These are phyloP conservation scores for Drosophila phalerata DNA, from an alignment of 2,888 invertebrate species.

Conservation along the genomic window DNA sequence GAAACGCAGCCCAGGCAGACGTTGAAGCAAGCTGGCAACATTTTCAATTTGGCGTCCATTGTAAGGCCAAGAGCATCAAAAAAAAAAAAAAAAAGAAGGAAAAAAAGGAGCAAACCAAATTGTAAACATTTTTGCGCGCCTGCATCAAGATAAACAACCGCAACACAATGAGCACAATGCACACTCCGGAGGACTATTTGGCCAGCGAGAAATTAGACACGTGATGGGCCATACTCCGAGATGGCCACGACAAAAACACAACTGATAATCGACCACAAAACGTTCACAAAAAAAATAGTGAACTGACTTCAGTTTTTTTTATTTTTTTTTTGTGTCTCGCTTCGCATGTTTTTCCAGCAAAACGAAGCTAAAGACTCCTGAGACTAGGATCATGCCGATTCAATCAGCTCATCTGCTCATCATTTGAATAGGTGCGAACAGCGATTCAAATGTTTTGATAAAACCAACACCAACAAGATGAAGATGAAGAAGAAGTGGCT, in stretches of 20 bases:
- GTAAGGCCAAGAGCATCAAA: slow-evolving; percentile 42
- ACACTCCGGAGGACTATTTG: slow-evolving; percentile 72
- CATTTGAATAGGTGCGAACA: slow-evolving; percentile 79
- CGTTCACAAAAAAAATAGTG: slow-evolving; percentile 15
- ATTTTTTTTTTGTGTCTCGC: slow-evolving; percentile 33
- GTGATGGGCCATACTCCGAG: slow-evolving; percentile 62
- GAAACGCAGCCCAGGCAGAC: slow-evolving; percentile 54
- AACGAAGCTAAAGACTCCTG: slow-evolving; percentile 54
- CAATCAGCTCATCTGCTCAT: slow-evolving; percentile 67
- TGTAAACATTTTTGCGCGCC: slow-evolving; percentile 80
- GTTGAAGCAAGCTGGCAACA: slow-evolving; percentile 43
- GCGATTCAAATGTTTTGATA: slow-evolving; percentile 67
- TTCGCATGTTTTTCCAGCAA: slow-evolving; percentile 30
- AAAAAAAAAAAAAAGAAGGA: slow-evolving; percentile 1
- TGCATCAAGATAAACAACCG: slow-evolving; percentile 75
- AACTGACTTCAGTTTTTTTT: slow-evolving; percentile 44
- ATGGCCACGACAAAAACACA: slow-evolving; percentile 69
- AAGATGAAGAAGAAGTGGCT: slow-evolving; percentile 15
- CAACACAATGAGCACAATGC: slow-evolving; percentile 72
- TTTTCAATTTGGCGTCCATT: slow-evolving; percentile 74
- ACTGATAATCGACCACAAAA: slow-evolving; percentile 58
- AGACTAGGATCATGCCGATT: slow-evolving; percentile 52
- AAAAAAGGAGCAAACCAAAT: slow-evolving; percentile 61
- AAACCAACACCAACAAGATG: slow-evolving; percentile 18
- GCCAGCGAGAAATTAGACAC: slow-evolving; percentile 80